Evolutionary conservation across 2,797 vertebrate genomes (phyloP), one percentile per base, ranked within the genome.

Genomic region (Oreortyx pictus): DNA sequence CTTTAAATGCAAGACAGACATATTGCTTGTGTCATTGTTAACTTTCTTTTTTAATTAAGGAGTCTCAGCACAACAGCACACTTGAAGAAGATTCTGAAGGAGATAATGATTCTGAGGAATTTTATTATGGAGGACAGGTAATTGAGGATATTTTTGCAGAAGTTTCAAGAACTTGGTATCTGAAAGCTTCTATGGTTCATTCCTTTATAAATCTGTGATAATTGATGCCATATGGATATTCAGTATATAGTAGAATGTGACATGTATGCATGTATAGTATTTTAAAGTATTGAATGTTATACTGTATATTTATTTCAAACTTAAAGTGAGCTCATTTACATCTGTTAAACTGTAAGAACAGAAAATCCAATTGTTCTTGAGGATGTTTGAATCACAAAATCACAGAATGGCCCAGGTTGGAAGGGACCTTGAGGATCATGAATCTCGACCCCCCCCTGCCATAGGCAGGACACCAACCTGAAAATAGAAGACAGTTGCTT

Each of bases 51-150:
- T 81, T 54, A 61, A 27, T 94, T 86, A 86, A 98, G 98, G 98
- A 98, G n/a, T 98, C 98, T 39, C 72, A 94, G 60, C 97, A 98
- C 24, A 97, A 97, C 90, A 98, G 98, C 94, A 97, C 98, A 56
- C 97, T 99, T 97, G 98, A 99, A 92, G 98, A 99, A 91, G 98
- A 99, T 96, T 99, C 98, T 43, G 98, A 99, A 97, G 98, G 98
- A 14, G 98, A 99, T 95, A 98, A 99, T 95, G 98, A 99, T 91
- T 99, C 98, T 17, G 98, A 99, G 92, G 98, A 99, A 87, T 99
- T 99, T 96, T 99, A 99, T 97, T 99, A 99, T 86, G 98, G 98
- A 94, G 98, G 98, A 90, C 98, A 99, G 98, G 98, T 98, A 97
- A 97, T 95, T 44, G 35, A n/a, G 9, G 4, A 54, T 9, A 5